Conservation (phyloP, 2,113 vertebrate species). For the Phoxinus phoxinus region DNA sequence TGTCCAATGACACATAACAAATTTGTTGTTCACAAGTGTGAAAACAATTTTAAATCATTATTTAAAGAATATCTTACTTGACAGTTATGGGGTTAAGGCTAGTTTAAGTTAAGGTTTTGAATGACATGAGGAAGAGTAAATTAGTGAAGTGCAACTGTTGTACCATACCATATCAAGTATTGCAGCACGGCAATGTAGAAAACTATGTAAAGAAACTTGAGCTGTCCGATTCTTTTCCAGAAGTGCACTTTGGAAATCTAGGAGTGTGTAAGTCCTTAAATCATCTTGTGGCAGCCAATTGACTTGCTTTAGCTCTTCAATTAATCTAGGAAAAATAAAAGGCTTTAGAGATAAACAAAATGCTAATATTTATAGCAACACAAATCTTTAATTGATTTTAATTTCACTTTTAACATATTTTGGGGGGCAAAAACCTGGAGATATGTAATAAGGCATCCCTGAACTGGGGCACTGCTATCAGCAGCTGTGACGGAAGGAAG, state of each 20-base stretch:
- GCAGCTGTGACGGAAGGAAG: slow-evolving; percentile 66
- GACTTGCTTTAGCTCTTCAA: slow-evolving; percentile 74
- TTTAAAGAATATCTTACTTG: too few species aligned
- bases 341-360: not conserved
- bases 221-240: slow-evolving; percentile 59
- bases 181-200: slow-evolving; percentile 64
- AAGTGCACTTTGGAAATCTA: slow-evolving; percentile 70
- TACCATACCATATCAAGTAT: slow-evolving; percentile 74
- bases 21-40: too few species aligned
- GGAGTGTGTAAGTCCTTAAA: slow-evolving; percentile 67
- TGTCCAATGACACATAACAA: too few species aligned
- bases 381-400: not conserved
- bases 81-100: too few species aligned
- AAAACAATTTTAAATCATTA: too few species aligned
- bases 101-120: not conserved
- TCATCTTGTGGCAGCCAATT: slow-evolving; percentile 73
- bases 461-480: slow-evolving; percentile 80
- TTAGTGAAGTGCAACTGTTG: not conserved
- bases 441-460: slow-evolving; percentile 76
- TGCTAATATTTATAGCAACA: not conserved
- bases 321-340: slow-evolving; percentile 67
- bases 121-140: not conserved
- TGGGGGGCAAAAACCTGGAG: slow-evolving; percentile 67
- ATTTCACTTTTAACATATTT: not conserved
- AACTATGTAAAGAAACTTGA: slow-evolving; percentile 64